Evolutionary conservation across 2,888 invertebrate species (phyloP), one percentile per base, ranked within the genome.

Genomic region (Platycheirus albimanus): DNA sequence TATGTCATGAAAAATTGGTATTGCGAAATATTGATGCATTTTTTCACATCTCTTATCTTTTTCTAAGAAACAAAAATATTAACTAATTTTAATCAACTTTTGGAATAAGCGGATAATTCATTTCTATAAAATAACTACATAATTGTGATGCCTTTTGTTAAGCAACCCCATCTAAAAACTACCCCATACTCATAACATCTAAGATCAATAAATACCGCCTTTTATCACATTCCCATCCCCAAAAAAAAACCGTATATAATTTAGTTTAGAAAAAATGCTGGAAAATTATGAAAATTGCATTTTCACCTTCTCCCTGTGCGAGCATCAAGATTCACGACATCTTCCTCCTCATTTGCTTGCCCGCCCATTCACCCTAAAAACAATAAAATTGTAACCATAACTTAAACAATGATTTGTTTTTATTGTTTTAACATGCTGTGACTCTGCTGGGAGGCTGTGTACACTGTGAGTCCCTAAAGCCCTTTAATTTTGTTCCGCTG

Each of bases 331-430:
- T 61, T 61, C 61, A 61, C 24, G 51, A 19, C 38, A 38, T 56
- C 51, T 52, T 49, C 49, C 36, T 30, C 4, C 61, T 47, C 71
- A 71, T 51, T 51, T 56, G 36, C 56, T 49, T 56, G 36, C 56
- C 70, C 83, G 38, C 64, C 74, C 38, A 74, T 78, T 70, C 74
- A 69, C 83, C 83, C 78, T 78, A 74, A 83, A 83, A 83, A 83
- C 83, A 83, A 83, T 83, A 83, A 83, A 83, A 83, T 83, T 83
- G 83, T 83, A 83, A 83, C 83, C 78, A 78, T 83, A 78, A 83
- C 43, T 83, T 83, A 72, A 83, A 78, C 83, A 83, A 83, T 83
- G 83, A 83, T 83, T 83, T 83, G 83, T 78, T 83, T 83, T 83
- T 83, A 83, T 83, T 83, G 78, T 83, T 74, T 83, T 74, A 78